phyloP scores from a whole-genome alignment of 2,888 invertebrate genomes.

The Mythimna impura region DNA sequence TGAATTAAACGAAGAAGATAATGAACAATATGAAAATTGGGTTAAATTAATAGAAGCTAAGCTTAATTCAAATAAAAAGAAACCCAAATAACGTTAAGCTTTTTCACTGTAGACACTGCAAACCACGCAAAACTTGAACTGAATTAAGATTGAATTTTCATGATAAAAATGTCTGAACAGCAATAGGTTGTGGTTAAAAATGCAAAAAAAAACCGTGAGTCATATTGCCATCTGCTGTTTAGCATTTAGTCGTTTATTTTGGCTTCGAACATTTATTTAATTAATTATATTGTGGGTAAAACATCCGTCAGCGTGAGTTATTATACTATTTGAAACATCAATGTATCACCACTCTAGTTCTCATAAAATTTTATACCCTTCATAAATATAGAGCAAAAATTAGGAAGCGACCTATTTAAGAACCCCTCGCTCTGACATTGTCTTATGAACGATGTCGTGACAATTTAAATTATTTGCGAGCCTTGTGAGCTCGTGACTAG shows the following conservation, averaged over 20 bases:
- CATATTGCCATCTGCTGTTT: constrained; percentile 36
- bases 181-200: constrained; percentile 4
- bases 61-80: constrained; percentile 77
- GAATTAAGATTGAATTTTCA: not conserved
- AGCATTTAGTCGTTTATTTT: constrained; percentile 34
- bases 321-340: constrained; percentile 4
- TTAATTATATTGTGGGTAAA: not conserved
- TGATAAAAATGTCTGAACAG: not conserved
- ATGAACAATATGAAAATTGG: constrained; percentile 84
- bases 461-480: constrained; percentile 49
- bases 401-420: constrained; percentile 54
- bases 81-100: constrained; percentile 54
- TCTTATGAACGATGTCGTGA: constrained; percentile 33
- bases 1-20: constrained; percentile 83
- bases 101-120: constrained; percentile 21
- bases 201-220: constrained; percentile 26
- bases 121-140: not conserved
- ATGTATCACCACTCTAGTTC: not conserved
- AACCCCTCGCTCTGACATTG: constrained; percentile 51
- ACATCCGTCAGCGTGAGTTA: constrained; percentile 5
- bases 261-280: constrained; percentile 21
- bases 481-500: constrained; percentile 26
- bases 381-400: constrained; percentile 43
- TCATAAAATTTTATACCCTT: constrained; percentile 16
- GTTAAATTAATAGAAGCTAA: constrained; percentile 84